Base-by-base conservation (phyloP, 2,113 vertebrate genomes). In the Melierax canorus region DNA sequence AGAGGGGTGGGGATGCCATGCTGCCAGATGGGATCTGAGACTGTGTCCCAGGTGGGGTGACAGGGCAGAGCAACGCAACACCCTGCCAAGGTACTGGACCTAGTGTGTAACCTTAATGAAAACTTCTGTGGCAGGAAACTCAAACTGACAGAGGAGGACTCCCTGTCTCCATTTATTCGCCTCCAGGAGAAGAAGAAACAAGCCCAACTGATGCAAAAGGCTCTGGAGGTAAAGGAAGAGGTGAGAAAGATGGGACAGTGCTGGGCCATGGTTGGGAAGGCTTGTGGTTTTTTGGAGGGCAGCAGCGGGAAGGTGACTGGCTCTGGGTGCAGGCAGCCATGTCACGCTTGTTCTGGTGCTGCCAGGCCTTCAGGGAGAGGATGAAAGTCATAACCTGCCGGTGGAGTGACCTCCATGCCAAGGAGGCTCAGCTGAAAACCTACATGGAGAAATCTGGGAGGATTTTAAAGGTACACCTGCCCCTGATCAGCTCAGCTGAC, bases 401-500 rank as follows among this genome's bases (percentile, higher is more conserved):
- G 12, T 97, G 96, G 97, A 96, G 96, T 27, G 97, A 98, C 10
- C 58, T 98, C 46, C 86, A 78, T 0, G 5, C 53, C 69, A 97
- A 98, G 76, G 93, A 98, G 12, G 81, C 97, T 23, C 94, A 98
- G 72, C 86, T 97, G 55, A 98, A 98, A 77, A 79, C 95, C 21
- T 92, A 98, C 20, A 94, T 97, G 59, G 41, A 96, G 56, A 97
- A 96, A 64, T 98, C 95, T 22, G 94, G 97, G 77, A 95, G 39
- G 3, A 98, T 97, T 77, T 92, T 98, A 11, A 98, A 98, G 98
- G 99, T 99, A 96, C 7, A 16, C 3, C 32, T n/a, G 15, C 18
- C 39, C 71, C 19, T 18, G 41, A 26, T n/a, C 19, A 12, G 45
- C 27, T 66, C 7, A 2, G 16, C 12, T 39, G 43, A 12, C 50